A percentile compares a stretch with the other conserved stretches of the same genome.
phyloP scores from a whole-genome alignment of 2,888 invertebrate genomes.

The Hedya salicella region DNA sequence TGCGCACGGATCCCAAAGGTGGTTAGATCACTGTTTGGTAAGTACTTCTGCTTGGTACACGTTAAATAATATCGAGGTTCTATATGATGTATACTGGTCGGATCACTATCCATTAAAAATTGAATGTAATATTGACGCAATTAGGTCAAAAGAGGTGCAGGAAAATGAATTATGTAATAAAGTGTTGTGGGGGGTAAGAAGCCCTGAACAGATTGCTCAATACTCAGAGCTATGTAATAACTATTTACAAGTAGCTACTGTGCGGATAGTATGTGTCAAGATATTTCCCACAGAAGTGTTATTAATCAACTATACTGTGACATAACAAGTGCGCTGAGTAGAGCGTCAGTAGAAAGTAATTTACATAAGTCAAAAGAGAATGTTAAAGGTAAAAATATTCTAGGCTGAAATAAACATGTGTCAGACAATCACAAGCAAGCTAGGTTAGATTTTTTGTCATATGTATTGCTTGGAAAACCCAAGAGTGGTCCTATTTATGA shows the following conservation, averaged over 20 bases:
- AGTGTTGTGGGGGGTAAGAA: slow-evolving; percentile 4
- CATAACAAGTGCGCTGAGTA: neutral
- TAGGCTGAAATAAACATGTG: too few species aligned
- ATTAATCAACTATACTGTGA: slow-evolving; percentile 2
- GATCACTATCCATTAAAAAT: slow-evolving; percentile 7
- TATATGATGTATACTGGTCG: neutral
- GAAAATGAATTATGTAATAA: neutral
- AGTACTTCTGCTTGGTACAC: neutral
- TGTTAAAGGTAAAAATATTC: too few species aligned
- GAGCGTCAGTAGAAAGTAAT: slow-evolving; percentile 3
- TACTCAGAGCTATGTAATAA: slow-evolving; percentile 8
- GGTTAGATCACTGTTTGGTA: slow-evolving; percentile 11
- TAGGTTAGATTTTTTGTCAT: too few species aligned
- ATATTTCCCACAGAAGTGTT: neutral
- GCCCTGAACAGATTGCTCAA: neutral
- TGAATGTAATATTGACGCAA: neutral
- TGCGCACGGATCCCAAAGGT: neutral
- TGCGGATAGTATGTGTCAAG: slow-evolving; percentile 5
- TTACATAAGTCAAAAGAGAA: neutral
- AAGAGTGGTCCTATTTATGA: too few species aligned
- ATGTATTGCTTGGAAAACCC: too few species aligned
- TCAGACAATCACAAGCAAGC: too few species aligned
- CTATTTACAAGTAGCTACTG: neutral
- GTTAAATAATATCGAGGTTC: neutral
- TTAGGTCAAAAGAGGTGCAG: too few species aligned